Evolutionary conservation across 2,113 vertebrate species (phyloP), one percentile per base, ranked within the genome.

Genomic region (Cyanoramphus novaezelandiae): DNA sequence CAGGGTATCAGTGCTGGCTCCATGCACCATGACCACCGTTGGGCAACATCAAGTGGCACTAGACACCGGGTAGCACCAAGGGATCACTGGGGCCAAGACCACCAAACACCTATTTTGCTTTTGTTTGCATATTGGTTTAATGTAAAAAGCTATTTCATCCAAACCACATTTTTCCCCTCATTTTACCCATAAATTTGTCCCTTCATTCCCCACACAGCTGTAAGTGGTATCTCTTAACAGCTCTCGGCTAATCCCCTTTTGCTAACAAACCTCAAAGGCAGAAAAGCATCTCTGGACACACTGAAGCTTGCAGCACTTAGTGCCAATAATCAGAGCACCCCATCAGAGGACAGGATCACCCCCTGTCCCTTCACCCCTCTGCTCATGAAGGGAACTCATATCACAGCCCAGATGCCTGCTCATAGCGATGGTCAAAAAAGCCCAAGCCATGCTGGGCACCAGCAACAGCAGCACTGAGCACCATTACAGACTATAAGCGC

Each of bases 51-150:
- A 37, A 33, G 13, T 23, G 19, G 13, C n/a, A 31, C 29, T 11
- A 24, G 20, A 27, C 63, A 53, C 39, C 0, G 2, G 4, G 31
- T 4, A 1, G 10, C 43, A 57, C 10, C 1, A 2, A 2, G 27
- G 24, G 49, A 21, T 12, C 25, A 29, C 0, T 2, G 57, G 28
- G 47, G 8, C 17, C 44, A 43, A 27, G 83, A 50, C 27, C 4
- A 1, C 19, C 11, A 44, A 31, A 10, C 19, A 27, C 9, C 9
- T 44, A 2, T 29, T 57, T 64, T 27, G 57, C 35, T 43, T 50
- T 39, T 50, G 13, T 62, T 80, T 86, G n/a, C 8, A 7, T 53
- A 27, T 55, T 75, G 62, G 14, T 77, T 71, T 64, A 5, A 39
- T 17, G 11, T 65, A 69, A 70, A 49, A 63, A 33, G n/a, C 14